phyloP scores from a whole-genome alignment of 2,888 invertebrate genomes.

The Polia nebulosa region DNA sequence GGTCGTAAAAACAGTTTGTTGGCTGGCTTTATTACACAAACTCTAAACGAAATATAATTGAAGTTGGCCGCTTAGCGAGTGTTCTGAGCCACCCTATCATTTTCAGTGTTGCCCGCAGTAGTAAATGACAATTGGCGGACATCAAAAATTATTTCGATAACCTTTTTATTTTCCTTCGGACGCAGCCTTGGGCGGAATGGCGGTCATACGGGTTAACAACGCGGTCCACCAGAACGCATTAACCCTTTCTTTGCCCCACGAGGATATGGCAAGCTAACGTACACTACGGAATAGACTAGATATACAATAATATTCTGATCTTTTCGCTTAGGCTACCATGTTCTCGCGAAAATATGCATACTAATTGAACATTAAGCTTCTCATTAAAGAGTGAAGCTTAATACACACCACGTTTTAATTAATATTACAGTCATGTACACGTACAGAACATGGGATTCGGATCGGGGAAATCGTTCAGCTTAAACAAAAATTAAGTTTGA shows the following conservation, averaged over 20 bases:
- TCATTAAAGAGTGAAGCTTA: slow-evolving; percentile 54
- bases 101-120: slow-evolving; percentile 65
- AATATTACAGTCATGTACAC: slow-evolving; percentile 56
- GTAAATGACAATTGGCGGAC: slow-evolving; percentile 75
- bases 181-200: slow-evolving; percentile 75
- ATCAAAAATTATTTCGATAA: slow-evolving; percentile 82
- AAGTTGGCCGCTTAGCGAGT: slow-evolving; percentile 59
- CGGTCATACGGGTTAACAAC: slow-evolving; percentile 79
- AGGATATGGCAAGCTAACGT: slow-evolving; percentile 70
- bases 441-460: slow-evolving; percentile 41
- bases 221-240: slow-evolving; percentile 77
- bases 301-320: slow-evolving; percentile 63
- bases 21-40: slow-evolving; percentile 59
- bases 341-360: slow-evolving; percentile 59
- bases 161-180: slow-evolving; percentile 79
- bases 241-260: slow-evolving; percentile 79
- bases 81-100: slow-evolving; percentile 63
- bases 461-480: slow-evolving; percentile 52
- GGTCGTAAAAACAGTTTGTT: slow-evolving; percentile 55
- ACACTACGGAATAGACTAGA: slow-evolving; percentile 63
- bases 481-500: slow-evolving; percentile 66
- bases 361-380: slow-evolving; percentile 57
- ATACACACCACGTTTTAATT: slow-evolving; percentile 57
- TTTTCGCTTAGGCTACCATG: slow-evolving; percentile 49
- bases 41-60: slow-evolving; percentile 66